Evolutionary conservation across 2,888 invertebrate genomes (phyloP).

Genomic region (Dynastes hyllus): DNA sequence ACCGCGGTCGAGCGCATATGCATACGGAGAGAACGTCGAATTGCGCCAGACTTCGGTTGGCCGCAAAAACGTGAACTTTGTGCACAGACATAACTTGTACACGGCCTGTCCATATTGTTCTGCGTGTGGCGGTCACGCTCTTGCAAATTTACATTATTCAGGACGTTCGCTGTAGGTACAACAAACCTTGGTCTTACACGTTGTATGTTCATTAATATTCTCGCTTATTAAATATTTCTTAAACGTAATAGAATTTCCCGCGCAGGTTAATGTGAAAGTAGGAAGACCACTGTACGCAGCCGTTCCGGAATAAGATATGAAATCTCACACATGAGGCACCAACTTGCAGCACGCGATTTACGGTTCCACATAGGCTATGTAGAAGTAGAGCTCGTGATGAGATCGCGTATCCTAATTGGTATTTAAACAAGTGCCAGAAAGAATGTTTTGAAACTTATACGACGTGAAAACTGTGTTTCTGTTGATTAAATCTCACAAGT

Average conservation of each 20-base stretch:
- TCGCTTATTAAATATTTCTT: conserved; percentile 44
- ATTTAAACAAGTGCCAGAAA: not conserved
- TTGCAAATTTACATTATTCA: conserved; percentile 47
- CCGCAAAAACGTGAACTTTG: conserved; percentile 46
- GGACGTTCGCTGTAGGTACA: not conserved
- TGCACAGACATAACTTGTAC: conserved; percentile 30
- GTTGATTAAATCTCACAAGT: too few species aligned
- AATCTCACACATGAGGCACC: not conserved
- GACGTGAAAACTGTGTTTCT: too few species aligned
- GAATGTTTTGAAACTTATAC: not conserved
- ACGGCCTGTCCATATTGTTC: not conserved
- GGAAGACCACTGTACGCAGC: not conserved
- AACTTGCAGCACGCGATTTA: not conserved
- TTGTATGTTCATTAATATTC: conserved; percentile 26
- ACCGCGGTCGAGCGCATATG: not conserved
- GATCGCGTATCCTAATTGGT: not conserved
- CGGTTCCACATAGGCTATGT: not conserved
- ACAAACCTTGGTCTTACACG: not conserved
- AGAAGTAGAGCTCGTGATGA: too few species aligned
- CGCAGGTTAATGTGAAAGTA: conserved; percentile 20
- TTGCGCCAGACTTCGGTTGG: conserved; percentile 21
- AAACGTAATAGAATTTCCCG: conserved; percentile 1
- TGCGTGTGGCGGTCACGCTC: not conserved
- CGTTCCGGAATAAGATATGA: conserved; percentile 14
- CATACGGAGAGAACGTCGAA: conserved; percentile 16